Evolutionary conservation across 2,888 invertebrate genomes (phyloP).

Genomic region (Busseola fusca): DNA sequence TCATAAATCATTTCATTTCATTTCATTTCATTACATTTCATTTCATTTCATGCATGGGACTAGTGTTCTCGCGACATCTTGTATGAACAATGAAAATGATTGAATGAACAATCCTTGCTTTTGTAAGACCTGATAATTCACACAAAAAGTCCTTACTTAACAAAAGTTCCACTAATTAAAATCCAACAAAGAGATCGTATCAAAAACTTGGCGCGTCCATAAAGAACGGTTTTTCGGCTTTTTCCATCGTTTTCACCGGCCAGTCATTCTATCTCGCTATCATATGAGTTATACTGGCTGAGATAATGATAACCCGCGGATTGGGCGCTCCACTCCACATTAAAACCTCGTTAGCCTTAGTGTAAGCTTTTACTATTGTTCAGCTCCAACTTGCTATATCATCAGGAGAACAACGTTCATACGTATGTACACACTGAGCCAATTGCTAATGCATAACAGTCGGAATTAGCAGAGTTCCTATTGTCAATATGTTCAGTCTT

Average conservation of each 20-base stretch:
- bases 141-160: slow-evolving; percentile 18
- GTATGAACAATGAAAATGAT: background rate
- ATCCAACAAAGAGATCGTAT: slow-evolving; percentile 54
- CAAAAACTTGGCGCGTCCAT: slow-evolving; percentile 48
- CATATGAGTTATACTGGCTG: slow-evolving; percentile 79
- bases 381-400: slow-evolving; percentile 66
- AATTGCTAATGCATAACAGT: slow-evolving; percentile 39
- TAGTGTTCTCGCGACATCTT: background rate
- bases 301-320: slow-evolving; percentile 82
- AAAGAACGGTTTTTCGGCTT: slow-evolving; percentile 56
- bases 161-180: slow-evolving; percentile 47
- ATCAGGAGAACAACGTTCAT: slow-evolving; percentile 30
- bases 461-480: background rate
- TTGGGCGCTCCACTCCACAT: slow-evolving; percentile 78
- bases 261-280: slow-evolving; percentile 75
- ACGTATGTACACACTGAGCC: slow-evolving; percentile 18
- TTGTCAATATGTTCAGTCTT: slow-evolving; percentile 21
- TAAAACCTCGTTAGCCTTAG: slow-evolving; percentile 85
- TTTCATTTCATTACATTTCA: too few relatives aligned
- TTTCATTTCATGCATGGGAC: background rate
- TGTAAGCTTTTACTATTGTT: slow-evolving; percentile 74
- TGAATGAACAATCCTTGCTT: background rate
- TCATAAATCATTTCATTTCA: too few relatives aligned
- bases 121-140: slow-evolving; percentile 5
- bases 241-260: slow-evolving; percentile 63